A percentile compares a stretch with the other conserved stretches of the same genome.
Conservation (phyloP, 2,888 invertebrate genomes). For the Trissolcus brochymenae region DNA sequence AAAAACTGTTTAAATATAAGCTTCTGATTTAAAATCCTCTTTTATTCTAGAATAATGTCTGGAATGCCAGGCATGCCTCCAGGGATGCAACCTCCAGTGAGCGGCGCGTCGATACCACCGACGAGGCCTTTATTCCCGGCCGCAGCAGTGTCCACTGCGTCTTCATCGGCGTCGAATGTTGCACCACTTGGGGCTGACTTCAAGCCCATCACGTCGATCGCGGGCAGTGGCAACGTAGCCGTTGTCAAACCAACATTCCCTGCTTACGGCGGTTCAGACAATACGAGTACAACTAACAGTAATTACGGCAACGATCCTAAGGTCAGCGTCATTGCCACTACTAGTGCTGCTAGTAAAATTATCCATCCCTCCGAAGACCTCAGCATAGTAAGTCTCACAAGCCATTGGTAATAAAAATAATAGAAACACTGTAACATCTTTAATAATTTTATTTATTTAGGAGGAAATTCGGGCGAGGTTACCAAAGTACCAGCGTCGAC, state of each 20-base stretch:
- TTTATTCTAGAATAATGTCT: conserved; percentile 72
- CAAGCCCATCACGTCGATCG: conserved; percentile 78
- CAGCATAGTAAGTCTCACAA: conserved; percentile 79
- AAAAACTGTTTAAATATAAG: background rate
- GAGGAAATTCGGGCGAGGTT: conserved; percentile 88
- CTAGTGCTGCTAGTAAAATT: conserved; percentile 91
- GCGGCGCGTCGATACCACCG: conserved; percentile 74
- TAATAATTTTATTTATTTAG: conserved; percentile 71
- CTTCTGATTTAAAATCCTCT: background rate
- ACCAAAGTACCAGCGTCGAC: conserved; percentile 81
- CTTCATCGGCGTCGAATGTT: conserved; percentile 76
- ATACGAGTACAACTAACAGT: conserved; percentile 74
- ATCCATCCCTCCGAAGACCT: conserved; percentile 96
- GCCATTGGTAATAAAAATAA: too few species aligned
- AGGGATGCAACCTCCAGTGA: conserved; percentile 74
- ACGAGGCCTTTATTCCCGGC: conserved; percentile 90
- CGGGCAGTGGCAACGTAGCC: conserved; percentile 73
- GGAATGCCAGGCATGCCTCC: conserved; percentile 76
- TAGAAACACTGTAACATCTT: too few species aligned
- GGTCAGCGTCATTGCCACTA: conserved; percentile 83
- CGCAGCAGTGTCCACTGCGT: conserved; percentile 80
- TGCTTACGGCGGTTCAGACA: conserved; percentile 79
- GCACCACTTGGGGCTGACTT: conserved; percentile 81
- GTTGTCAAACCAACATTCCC: conserved; percentile 86
- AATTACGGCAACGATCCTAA: conserved; percentile 77